A percentile compares a stretch with the other conserved stretches of the same genome.
These are phyloP conservation scores for Colius striatus DNA, from an alignment of 2,113 vertebrate genomes.

Conservation along the genomic window DNA sequence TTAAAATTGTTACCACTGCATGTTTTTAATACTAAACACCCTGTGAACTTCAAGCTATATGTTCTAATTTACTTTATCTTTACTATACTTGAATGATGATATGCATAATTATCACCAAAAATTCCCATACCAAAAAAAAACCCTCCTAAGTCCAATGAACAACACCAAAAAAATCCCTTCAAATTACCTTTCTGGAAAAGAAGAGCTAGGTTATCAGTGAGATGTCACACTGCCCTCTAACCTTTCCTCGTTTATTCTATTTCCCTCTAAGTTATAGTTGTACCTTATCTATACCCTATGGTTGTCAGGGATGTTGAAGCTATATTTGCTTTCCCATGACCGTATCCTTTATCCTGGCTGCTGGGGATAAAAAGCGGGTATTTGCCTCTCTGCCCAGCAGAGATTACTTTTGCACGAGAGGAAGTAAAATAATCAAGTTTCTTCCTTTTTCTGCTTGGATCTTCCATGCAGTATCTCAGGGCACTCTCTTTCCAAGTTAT, in stretches of 20 bases:
- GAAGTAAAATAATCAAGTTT: conserved; percentile 3
- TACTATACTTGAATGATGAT: not conserved
- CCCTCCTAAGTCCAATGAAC: not conserved
- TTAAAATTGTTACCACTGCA: not conserved
- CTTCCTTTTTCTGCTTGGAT: not conserved
- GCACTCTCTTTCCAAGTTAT: not conserved
- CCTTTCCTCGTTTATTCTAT: not conserved
- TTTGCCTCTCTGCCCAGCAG: not conserved
- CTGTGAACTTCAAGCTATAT: not conserved
- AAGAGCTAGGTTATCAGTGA: not conserved
- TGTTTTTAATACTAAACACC: not conserved
- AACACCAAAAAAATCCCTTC: not conserved
- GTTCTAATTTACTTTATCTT: not conserved
- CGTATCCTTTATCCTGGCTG: conserved; percentile 14
- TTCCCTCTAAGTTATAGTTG: not conserved
- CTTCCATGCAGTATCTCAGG: not conserved
- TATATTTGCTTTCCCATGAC: conserved; percentile 1
- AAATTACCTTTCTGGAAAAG: not conserved
- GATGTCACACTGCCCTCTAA: conserved; percentile 35
- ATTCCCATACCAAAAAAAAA: not conserved
- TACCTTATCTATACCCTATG: not conserved
- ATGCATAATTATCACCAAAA: not conserved
- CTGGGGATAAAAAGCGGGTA: not conserved
- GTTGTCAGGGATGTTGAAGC: not conserved
- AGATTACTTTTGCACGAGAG: not conserved